Conservation (phyloP, 2,113 vertebrate species). For the Calyptomena viridis region DNA sequence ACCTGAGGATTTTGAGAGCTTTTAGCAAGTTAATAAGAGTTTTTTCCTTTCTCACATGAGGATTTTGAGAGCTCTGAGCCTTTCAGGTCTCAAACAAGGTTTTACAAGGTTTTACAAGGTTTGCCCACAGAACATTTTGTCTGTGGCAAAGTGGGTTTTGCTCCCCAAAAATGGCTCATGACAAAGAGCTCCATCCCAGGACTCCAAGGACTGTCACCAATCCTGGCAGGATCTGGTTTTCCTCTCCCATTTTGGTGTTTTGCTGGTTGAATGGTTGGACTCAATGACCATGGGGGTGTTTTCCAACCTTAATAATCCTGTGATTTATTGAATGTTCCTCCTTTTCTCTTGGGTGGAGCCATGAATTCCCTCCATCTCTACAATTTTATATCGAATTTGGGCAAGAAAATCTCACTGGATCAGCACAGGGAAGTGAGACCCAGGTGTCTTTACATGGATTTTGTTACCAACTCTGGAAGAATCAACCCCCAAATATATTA, state of each 20-base stretch:
- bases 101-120: fast-evolving
- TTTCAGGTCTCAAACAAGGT: too few species aligned
- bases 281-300: not conserved
- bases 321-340: not conserved
- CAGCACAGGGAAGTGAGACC: too few species aligned
- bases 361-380: not conserved
- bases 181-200: not conserved
- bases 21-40: too few species aligned
- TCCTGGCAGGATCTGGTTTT: not conserved
- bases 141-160: not conserved
- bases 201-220: not conserved
- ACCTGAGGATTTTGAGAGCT: too few species aligned
- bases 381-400: not conserved
- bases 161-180: not conserved
- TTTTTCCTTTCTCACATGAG: too few species aligned
- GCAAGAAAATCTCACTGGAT: not conserved
- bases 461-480: not conserved
- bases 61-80: too few species aligned
- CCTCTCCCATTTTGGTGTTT: not conserved
- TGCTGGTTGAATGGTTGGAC: not conserved
- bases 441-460: not conserved
- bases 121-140: not conserved
- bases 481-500: not conserved
- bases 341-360: not conserved
- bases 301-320: not conserved